Evolutionary conservation across 2,888 invertebrate species (phyloP), one percentile per base, ranked within the genome.

Genomic region (Sipunculus nudus): DNA sequence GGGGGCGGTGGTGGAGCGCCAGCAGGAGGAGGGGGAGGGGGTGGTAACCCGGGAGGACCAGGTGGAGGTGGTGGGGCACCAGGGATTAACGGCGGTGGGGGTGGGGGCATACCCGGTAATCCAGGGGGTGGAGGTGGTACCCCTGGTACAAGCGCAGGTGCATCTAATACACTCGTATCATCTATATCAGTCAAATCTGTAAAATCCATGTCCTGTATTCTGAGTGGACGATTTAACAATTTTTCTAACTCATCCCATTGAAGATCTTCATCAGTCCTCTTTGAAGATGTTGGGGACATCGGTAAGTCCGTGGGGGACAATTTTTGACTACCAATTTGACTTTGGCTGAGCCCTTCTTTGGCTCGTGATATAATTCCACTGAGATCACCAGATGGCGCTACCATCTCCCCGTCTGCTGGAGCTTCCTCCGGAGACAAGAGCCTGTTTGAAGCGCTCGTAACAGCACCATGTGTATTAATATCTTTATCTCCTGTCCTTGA

Each of bases 181-280:
- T 97, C 96, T 56, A 93, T 93, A 35, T 89, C 89, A 52, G 89
- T 89, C 54, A 99, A 87, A 84, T 98, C 97, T 13, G 94, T 94
- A 84, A 99, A 99, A 84, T 99, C 98, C 77, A 98, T 87, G 84
- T 98, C 97, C 82, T 96, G 95, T 66, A 88, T 86, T 48, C 95
- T 88, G 68, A 71, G 57, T 3, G 60, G 53, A 8, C 70, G 61
- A 3, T 49, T 75, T 54, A 80, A 67, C 43, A 72, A 63, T 54
- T 77, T 75, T 56, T 77, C 74, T 35, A 97, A 84, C 78, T 94
- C 93, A 78, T 97, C 96, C 97, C 98, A 98, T 77, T 96, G 93
- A 2, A 96, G 84, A 77, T 97, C 96, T 77, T 93, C 94, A 84
- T 96, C 59, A 4, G 54, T 32, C 29, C 54, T 59, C 31, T 43